Conservation (phyloP, 37 sponge, comb jelly and placozoan genomes). For the Mnemiopsis leidyi region DNA sequence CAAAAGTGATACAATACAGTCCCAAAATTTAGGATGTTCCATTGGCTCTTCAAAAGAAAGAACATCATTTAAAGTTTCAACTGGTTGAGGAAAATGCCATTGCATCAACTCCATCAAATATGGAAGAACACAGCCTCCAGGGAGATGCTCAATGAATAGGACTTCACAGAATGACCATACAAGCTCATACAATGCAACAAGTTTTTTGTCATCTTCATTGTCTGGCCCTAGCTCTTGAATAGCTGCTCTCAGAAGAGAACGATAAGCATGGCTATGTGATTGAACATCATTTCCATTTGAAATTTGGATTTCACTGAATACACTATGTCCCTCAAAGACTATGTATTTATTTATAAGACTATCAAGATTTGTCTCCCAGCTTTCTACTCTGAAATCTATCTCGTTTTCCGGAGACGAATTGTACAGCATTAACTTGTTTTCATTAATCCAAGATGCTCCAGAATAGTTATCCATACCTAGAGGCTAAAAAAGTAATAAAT, state of each 20-base stretch:
- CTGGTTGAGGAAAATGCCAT: slow-evolving; percentile 64
- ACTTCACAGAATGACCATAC: slow-evolving; percentile 65
- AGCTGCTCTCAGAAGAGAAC: slow-evolving; percentile 24
- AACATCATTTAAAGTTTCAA: slow-evolving; percentile 22
- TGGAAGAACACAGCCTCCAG: slow-evolving; percentile 57
- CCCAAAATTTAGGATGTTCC: slow-evolving; percentile 55
- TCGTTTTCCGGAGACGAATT: not conserved
- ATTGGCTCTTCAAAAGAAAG: not conserved
- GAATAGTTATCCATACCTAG: not conserved
- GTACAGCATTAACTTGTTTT: slow-evolving; percentile 49
- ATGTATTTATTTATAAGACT: slow-evolving; percentile 45
- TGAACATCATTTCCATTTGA: slow-evolving; percentile 63
- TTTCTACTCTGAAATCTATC: not conserved
- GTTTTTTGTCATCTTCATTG: slow-evolving; percentile 62
- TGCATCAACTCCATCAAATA: slow-evolving; percentile 46
- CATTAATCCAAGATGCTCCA: slow-evolving; percentile 59
- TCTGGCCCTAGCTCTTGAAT: slow-evolving; percentile 44
- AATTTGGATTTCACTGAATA: slow-evolving; percentile 30
- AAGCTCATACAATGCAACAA: slow-evolving; percentile 48
- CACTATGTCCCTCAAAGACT: slow-evolving; percentile 59
- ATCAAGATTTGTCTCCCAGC: not conserved
- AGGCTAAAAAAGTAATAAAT: no score
- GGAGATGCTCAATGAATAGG: slow-evolving; percentile 42
- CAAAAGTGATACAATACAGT: slow-evolving; percentile 32
- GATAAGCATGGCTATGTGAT: slow-evolving; percentile 53